Evolutionary conservation across 2,888 invertebrate species (phyloP).

Genomic region (Prosopocoilus inquinatus): DNA sequence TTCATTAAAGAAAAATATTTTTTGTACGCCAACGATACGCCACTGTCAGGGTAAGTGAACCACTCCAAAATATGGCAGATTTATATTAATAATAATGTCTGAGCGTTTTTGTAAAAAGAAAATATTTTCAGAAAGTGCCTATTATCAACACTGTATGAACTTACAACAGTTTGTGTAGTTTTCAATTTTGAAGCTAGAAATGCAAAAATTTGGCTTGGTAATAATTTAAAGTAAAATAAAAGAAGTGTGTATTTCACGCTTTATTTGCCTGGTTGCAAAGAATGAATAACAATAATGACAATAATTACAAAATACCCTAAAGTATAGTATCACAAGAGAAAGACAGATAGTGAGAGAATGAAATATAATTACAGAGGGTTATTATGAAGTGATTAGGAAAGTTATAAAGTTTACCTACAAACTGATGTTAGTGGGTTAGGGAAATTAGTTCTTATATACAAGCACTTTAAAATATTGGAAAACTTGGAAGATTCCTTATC

Average conservation of each 20-base stretch:
- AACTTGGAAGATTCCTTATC: background rate
- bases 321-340: constrained; percentile 8
- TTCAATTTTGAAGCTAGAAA: background rate
- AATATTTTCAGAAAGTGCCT: too few relatives aligned
- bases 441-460: background rate
- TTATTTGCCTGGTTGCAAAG: constrained; percentile 10
- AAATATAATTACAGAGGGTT: background rate
- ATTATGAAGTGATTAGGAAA: background rate
- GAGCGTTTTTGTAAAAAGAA: too few relatives aligned
- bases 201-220: background rate
- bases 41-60: too few relatives aligned
- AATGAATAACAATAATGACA: constrained; percentile 4
- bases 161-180: too few relatives aligned
- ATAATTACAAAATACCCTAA: constrained; percentile 2
- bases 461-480: background rate
- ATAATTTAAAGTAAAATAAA: background rate
- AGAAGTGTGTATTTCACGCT: background rate
- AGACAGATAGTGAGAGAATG: background rate
- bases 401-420: too few relatives aligned
- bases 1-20: too few relatives aligned
- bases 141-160: too few relatives aligned
- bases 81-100: too few relatives aligned
- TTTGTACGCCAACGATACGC: too few relatives aligned
- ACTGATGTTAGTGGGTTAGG: too few relatives aligned
- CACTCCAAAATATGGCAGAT: too few relatives aligned